Conservation (phyloP, 2,888 invertebrate species). For the Pollenia labialis region DNA sequence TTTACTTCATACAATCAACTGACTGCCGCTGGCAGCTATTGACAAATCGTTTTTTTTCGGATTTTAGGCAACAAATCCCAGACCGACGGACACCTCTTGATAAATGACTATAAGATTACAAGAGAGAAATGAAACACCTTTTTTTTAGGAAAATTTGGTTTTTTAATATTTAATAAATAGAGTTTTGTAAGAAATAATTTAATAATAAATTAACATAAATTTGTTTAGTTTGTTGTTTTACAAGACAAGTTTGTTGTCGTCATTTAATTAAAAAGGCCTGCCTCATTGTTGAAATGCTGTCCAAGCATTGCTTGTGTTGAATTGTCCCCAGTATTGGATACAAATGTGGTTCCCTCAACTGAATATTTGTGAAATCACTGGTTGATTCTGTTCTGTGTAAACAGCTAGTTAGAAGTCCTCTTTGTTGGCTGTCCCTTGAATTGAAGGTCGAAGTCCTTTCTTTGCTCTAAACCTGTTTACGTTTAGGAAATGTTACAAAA, state of each 20-base stretch:
- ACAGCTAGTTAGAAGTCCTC: not conserved
- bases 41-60: conserved; percentile 62
- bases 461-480: conserved; percentile 32
- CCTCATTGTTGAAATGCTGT: conserved; percentile 51
- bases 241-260: conserved; percentile 26
- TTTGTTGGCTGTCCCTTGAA: not conserved
- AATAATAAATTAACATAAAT: conserved; percentile 16
- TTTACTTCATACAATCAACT: conserved; percentile 32
- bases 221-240: conserved; percentile 9
- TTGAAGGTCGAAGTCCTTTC: conserved; percentile 4
- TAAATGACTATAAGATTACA: conserved; percentile 38
- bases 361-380: conserved; percentile 42
- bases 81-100: conserved; percentile 16
- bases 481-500: conserved; percentile 70
- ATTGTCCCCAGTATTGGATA: not conserved
- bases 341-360: conserved; percentile 25
- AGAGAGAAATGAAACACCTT: conserved; percentile 40
- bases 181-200: not conserved
- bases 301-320: conserved; percentile 48
- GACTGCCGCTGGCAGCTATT: conserved; percentile 47
- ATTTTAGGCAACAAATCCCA: conserved; percentile 17
- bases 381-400: conserved; percentile 10
- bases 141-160: not conserved
- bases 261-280: conserved; percentile 56
- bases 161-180: not conserved